These are phyloP conservation scores for Poecilus cupreus DNA, from an alignment of 2,888 invertebrate genomes.

Conservation along the genomic window DNA sequence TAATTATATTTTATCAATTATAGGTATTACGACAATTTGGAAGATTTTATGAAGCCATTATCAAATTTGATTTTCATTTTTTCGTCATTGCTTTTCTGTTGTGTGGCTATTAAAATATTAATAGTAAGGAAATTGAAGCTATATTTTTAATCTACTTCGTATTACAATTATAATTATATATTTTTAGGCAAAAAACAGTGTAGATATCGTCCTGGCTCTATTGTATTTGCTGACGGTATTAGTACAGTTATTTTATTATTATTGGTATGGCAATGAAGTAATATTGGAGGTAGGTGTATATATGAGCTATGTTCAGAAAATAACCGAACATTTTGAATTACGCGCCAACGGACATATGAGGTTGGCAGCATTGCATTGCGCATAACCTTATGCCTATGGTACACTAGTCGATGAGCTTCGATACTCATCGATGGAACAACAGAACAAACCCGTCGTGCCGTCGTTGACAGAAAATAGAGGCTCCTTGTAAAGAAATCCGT, in stretches of 20 bases:
- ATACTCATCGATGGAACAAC: too few relatives aligned
- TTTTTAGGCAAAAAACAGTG: not conserved
- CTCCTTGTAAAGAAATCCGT: too few relatives aligned
- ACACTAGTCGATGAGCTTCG: too few relatives aligned
- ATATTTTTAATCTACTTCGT: not conserved
- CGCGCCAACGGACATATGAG: too few relatives aligned
- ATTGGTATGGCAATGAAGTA: conserved; percentile 60
- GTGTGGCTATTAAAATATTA: not conserved
- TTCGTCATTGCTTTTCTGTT: not conserved
- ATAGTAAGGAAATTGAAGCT: not conserved
- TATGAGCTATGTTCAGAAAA: too few relatives aligned
- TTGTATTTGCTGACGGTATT: conserved; percentile 1
- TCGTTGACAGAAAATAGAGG: too few relatives aligned
- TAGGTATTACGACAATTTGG: conserved; percentile 1
- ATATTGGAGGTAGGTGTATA: conserved; percentile 57
- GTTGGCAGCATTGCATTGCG: too few relatives aligned
- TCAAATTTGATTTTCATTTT: not conserved
- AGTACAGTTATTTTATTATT: conserved; percentile 54
- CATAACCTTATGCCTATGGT: too few relatives aligned
- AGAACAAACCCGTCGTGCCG: too few relatives aligned
- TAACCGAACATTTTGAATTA: too few relatives aligned
- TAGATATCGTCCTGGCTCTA: not conserved
- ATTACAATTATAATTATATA: not conserved
- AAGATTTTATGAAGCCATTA: not conserved
- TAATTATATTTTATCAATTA: not conserved